These are phyloP conservation scores for Spea bombifrons DNA, from an alignment of 2,113 vertebrate species.

Conservation along the genomic window DNA sequence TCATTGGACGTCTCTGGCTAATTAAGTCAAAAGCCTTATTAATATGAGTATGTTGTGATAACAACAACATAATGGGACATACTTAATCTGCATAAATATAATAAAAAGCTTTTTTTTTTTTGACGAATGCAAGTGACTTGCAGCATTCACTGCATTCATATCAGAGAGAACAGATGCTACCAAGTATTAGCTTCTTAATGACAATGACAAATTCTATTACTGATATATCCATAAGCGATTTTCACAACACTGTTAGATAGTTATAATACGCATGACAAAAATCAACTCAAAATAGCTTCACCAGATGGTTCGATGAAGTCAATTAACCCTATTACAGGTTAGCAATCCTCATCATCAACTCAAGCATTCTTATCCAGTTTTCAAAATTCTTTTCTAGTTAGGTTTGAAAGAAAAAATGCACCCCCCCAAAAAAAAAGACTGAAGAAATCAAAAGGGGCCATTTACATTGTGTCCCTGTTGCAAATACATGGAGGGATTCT, in stretches of 20 bases:
- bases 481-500: too few relatives aligned
- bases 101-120: background rate
- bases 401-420: background rate
- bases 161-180: slow-evolving; percentile 19
- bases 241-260: slow-evolving; percentile 29
- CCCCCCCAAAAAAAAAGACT: too few relatives aligned
- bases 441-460: too few relatives aligned
- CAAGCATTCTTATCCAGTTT: too few relatives aligned
- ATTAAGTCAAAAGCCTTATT: too few relatives aligned
- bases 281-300: slow-evolving; percentile 15
- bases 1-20: too few relatives aligned
- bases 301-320: slow-evolving; percentile 17
- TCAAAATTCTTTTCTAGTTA: background rate
- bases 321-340: background rate
- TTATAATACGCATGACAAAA: slow-evolving; percentile 24
- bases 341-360: too few relatives aligned
- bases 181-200: slow-evolving; percentile 12
- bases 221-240: slow-evolving; percentile 14
- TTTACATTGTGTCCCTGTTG: too few relatives aligned
- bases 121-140: background rate
- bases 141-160: background rate
- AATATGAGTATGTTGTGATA: too few relatives aligned
- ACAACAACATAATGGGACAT: too few relatives aligned
- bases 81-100: too few relatives aligned
- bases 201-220: slow-evolving; percentile 26